Base-by-base conservation (phyloP, 1,140 invertebrate species). In the Nomia melanderi region DNA sequence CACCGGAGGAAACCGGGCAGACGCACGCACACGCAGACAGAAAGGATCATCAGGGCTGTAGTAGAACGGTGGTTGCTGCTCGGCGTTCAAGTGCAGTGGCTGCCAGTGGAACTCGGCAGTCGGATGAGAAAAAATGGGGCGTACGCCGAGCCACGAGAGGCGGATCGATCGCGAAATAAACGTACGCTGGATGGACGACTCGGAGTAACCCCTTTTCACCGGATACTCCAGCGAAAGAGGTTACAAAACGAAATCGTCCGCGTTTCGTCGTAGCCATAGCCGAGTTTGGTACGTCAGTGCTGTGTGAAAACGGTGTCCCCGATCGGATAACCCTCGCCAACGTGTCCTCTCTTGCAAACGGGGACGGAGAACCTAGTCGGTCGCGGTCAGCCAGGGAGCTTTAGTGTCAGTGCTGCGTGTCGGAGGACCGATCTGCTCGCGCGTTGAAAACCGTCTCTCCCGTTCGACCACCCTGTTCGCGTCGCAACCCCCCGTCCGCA, bases 151-250 rank as follows among this genome's bases (percentile, higher is more conserved):
- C 85, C 81, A 81, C 84, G 86, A 85, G 79, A 66, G 80, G 82
- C 87, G 90, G 88, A 91, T 91, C 89, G 88, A 91, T 91, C 86
- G 89, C 86, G 84, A 88, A 89, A 90, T 90, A 89, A 88, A 88
- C 79, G 82, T 73, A 80, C 81, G 80, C 77, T 60, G 87, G 79
- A 74, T 71, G 69, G 78, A 81, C 81, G 77, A 79, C 66, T 64
- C 71, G 60, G 44, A 78, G 41, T 77, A 77, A 78, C 62, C 59
- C 54, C 44, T 44, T 20, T 47, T 31, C 12, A 63, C 14, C 29
- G 23, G 71, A 33, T n/a, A 64, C 8, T 59, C 29, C 65, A 56
- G 36, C 50, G n/a, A n/a, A n/a, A n/a, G n/a, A n/a, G n/a, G n/a
- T n/a, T n/a, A n/a, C n/a, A n/a, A n/a, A n/a, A n/a, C n/a, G n/a